Percentiles rank a stretch among this genome's conserved stretches.
Conservation (phyloP, 53 echinoderm and acorn worm genomes). For the Temnopleurus reevesii region DNA sequence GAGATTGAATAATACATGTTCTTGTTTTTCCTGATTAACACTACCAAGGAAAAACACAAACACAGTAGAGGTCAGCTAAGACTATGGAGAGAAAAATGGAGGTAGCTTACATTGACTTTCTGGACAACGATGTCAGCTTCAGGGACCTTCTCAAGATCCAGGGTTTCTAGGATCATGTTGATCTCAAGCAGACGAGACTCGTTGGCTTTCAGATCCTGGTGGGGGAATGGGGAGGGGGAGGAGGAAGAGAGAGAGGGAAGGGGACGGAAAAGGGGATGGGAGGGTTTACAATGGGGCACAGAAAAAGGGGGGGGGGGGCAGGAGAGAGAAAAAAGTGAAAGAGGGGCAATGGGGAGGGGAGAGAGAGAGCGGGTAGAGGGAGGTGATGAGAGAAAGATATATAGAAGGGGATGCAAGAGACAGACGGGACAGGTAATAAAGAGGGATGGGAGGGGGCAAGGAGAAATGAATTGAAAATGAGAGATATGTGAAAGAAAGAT, state of each 20-base stretch:
- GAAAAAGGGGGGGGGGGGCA: neutral
- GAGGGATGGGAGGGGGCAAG: too few relatives aligned
- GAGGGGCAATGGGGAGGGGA: neutral
- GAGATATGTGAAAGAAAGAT: neutral
- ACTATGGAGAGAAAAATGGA: neutral
- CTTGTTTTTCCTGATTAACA: too few relatives aligned
- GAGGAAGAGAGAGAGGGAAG: neutral
- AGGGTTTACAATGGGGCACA: neutral
- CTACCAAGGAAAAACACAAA: too few relatives aligned
- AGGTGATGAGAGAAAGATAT: neutral
- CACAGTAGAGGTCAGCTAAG: too few relatives aligned
- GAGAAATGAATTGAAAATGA: neutral
- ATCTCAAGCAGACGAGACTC: constrained; percentile 97
- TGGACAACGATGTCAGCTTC: constrained; percentile 80
- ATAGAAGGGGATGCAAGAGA: neutral
- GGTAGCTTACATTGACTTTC: constrained; percentile 77
- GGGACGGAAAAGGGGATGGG: neutral
- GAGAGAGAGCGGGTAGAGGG: neutral
- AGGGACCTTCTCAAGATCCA: constrained; percentile 78
- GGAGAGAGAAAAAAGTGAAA: neutral
- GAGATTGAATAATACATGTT: too few relatives aligned
- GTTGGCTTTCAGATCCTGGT: constrained; percentile 93
- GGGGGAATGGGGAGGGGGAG: neutral
- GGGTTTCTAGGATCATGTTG: constrained; percentile 77
- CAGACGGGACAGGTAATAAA: too few relatives aligned